Evolutionary conservation across 2,888 invertebrate genomes (phyloP), one percentile per base, ranked within the genome.

Genomic region (Siphlonurus alternatus): DNA sequence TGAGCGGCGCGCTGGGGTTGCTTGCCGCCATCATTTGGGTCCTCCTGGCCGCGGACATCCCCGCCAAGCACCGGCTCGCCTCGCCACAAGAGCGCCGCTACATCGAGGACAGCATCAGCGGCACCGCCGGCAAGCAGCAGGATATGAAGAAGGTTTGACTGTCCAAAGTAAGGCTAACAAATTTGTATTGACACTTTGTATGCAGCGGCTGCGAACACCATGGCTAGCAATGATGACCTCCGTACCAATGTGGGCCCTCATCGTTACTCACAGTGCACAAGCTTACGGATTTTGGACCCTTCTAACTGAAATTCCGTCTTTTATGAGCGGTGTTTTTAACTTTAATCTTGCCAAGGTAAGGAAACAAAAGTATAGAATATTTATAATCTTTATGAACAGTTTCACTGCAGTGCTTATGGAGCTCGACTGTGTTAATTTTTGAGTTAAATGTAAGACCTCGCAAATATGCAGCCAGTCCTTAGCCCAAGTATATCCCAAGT

Each of bases 211-310:
- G 68, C 72, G 79, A 15, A 88, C 86, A 1, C 92, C 92, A 0
- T 92, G 91, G 91, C 70, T 71, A n/a, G 74, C 77, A 25, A 85
- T 88, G n/a, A 72, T 83, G 2, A 83, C 80, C 0, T 87, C 86
- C 0, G 68, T 80, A 1, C 86, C 87, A 0, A 81, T 88, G 72
- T 84, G 86, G 83, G 84, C 89, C 0, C 77, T 91, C 2, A 73
- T 88, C 1, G 71, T 86, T 1, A 83, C 85, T 0, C 90, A 91
- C 71, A 82, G 84, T 67, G 83, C 86, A 0, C 87, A 90, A 69
- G 85, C 83, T 70, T 87, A 89, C 81, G 90, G 90, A 25, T 90
- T 88, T 76, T 91, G 89, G 86, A 89, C 89, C 24, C 76, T 92
- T 24, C 78, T 91, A 1, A 89, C 90, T 0, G 86, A 91, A 73